phyloP scores from a whole-genome alignment of 2,888 invertebrate genomes.

The Bombylius major region DNA sequence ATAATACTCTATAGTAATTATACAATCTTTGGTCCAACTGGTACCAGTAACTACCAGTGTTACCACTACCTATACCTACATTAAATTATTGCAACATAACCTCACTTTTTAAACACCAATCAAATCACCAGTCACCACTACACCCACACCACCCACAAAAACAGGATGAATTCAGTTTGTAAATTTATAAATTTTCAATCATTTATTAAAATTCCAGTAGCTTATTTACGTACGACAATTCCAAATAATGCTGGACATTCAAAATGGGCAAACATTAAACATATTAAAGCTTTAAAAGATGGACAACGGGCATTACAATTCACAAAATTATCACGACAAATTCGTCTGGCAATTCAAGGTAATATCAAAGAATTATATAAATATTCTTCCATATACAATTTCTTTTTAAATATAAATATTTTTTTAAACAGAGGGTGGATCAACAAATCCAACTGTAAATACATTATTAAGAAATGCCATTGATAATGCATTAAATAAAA shows the following conservation, averaged over 20 bases:
- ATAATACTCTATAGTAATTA: too few relatives aligned
- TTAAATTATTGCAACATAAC: too few relatives aligned
- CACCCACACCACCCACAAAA: too few relatives aligned
- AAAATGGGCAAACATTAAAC: constrained; percentile 66
- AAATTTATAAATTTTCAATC: too few relatives aligned
- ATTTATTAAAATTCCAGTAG: too few relatives aligned
- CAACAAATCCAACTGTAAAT: constrained; percentile 48
- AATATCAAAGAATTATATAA: constrained; percentile 15
- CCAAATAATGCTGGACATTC: constrained; percentile 50
- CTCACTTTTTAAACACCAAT: too few relatives aligned
- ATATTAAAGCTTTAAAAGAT: constrained; percentile 55
- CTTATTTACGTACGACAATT: not conserved
- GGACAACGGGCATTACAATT: constrained; percentile 39
- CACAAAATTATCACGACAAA: constrained; percentile 39
- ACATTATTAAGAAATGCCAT: constrained; percentile 43
- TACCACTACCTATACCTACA: too few relatives aligned
- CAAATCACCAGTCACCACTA: too few relatives aligned
- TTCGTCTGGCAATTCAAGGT: constrained; percentile 51
- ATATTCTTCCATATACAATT: not conserved
- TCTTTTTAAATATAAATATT: not conserved
- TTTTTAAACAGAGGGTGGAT: constrained; percentile 42
- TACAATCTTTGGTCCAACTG: too few relatives aligned
- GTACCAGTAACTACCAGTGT: too few relatives aligned
- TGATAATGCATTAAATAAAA: constrained; percentile 46
- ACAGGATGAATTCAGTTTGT: too few relatives aligned